Percentiles rank a stretch among this genome's conserved stretches.
These are phyloP conservation scores for Pristionchus exspectatus DNA, from an alignment of 2,888 invertebrate species.

Conservation along the genomic window DNA sequence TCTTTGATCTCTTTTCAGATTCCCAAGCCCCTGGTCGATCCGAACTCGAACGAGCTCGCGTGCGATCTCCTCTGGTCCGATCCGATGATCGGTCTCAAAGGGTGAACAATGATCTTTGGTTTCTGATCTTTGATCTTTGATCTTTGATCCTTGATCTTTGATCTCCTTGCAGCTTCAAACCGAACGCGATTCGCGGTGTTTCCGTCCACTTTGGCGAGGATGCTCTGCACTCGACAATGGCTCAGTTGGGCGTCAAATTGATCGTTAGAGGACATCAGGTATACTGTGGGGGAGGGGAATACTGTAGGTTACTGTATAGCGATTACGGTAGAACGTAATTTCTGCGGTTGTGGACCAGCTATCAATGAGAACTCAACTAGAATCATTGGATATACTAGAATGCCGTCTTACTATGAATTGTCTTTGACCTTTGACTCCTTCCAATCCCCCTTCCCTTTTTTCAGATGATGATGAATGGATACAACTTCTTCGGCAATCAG, in stretches of 20 bases:
- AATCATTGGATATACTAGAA: not conserved
- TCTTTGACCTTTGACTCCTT: not conserved
- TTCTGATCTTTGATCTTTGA: not conserved
- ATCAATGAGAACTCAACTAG: not conserved
- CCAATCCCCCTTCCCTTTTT: not conserved
- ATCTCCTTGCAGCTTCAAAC: not conserved
- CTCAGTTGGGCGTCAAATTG: not conserved
- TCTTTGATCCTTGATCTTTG: not conserved
- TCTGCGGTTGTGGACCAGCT: not conserved
- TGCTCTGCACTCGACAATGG: not conserved
- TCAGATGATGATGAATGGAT: constrained; percentile 50
- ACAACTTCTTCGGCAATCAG: constrained; percentile 13
- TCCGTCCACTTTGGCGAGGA: constrained; percentile 50
- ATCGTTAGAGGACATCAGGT: constrained; percentile 51
- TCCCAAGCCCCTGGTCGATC: constrained; percentile 59
- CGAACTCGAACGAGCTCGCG: constrained; percentile 56
- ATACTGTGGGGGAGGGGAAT: not conserved
- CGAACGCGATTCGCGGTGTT: constrained; percentile 32
- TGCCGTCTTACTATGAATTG: not conserved
- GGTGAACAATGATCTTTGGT: constrained; percentile 23
- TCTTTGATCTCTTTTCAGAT: constrained; percentile 56
- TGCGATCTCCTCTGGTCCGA: constrained; percentile 68
- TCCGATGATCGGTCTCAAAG: constrained; percentile 59
- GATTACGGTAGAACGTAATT: not conserved
- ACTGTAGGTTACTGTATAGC: not conserved